phyloP scores from a whole-genome alignment of 2,888 invertebrate species.

The Alloplasta piceator region DNA sequence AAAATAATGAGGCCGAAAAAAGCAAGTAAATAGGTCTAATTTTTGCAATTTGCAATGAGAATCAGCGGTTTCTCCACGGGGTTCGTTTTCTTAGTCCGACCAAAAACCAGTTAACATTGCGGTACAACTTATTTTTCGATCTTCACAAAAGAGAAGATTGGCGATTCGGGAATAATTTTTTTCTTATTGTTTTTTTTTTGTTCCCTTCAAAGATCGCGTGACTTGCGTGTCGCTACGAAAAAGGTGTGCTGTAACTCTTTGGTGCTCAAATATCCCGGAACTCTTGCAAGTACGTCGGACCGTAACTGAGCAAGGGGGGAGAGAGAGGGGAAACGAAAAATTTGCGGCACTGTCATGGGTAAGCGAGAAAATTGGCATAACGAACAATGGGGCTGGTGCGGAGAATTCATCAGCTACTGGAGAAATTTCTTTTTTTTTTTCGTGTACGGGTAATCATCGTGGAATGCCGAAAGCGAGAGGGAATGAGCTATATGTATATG shows the following conservation, averaged over 20 bases:
- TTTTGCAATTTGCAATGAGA: not conserved
- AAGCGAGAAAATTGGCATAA: slow-evolving; percentile 42
- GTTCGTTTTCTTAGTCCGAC: not conserved
- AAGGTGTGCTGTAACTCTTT: slow-evolving; percentile 12
- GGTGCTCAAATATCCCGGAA: slow-evolving; percentile 29
- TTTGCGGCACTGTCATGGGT: slow-evolving; percentile 12
- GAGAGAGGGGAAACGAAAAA: not conserved
- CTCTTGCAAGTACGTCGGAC: slow-evolving; percentile 18
- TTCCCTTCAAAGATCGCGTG: slow-evolving; percentile 53
- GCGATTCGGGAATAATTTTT: slow-evolving; percentile 1
- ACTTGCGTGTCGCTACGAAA: slow-evolving; percentile 52
- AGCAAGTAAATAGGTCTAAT: not conserved
- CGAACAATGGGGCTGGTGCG: slow-evolving; percentile 37
- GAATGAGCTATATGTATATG: not conserved
- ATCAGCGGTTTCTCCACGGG: not conserved
- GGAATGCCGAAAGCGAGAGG: not conserved
- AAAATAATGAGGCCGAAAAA: not conserved
- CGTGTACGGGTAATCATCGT: not conserved
- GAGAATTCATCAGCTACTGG: slow-evolving; percentile 40
- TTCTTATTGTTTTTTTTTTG: slow-evolving; percentile 1
- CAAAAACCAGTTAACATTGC: not conserved
- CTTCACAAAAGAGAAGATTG: slow-evolving; percentile 17
- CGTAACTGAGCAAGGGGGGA: slow-evolving; percentile 20
- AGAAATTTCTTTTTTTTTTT: slow-evolving; percentile 8
- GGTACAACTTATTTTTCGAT: not conserved